Conservation (phyloP, 2,888 invertebrate genomes). For the Agrochola lychnidis region DNA sequence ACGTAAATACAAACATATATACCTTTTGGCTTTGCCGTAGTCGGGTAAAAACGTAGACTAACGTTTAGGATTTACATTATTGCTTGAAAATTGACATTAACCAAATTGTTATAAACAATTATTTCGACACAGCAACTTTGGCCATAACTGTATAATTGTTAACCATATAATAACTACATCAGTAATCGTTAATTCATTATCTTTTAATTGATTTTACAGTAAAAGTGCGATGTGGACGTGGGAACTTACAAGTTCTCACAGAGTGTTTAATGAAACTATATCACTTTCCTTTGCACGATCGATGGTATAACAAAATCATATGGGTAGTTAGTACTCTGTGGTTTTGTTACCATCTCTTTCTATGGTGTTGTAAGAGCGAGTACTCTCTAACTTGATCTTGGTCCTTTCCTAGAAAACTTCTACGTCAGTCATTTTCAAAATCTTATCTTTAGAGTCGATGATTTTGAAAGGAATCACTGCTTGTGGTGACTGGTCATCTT, state of each 20-base stretch:
- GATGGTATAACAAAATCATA: constrained; percentile 27
- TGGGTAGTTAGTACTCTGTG: constrained; percentile 15
- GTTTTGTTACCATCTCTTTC: constrained; percentile 18
- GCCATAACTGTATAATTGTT: constrained; percentile 18
- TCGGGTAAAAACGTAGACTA: neutral
- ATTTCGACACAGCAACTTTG: constrained; percentile 7
- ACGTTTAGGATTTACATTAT: neutral
- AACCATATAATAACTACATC: neutral
- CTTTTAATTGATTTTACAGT: constrained; percentile 45
- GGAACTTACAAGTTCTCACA: constrained; percentile 45
- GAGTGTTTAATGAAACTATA: constrained; percentile 27
- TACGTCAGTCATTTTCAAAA: neutral
- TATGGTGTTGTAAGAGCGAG: neutral
- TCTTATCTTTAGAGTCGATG: neutral
- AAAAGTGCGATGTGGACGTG: constrained; percentile 39
- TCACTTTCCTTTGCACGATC: constrained; percentile 42
- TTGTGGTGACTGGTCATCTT: too few species aligned
- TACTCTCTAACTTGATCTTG: neutral
- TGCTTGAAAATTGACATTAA: constrained; percentile 8
- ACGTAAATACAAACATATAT: too few species aligned
- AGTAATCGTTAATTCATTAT: constrained; percentile 28
- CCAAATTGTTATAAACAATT: constrained; percentile 18
- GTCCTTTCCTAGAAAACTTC: too few species aligned
- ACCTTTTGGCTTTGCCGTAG: too few species aligned
- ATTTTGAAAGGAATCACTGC: neutral